Base-by-base conservation (phyloP, 2,888 invertebrate genomes). In the Campoplex nolae region DNA sequence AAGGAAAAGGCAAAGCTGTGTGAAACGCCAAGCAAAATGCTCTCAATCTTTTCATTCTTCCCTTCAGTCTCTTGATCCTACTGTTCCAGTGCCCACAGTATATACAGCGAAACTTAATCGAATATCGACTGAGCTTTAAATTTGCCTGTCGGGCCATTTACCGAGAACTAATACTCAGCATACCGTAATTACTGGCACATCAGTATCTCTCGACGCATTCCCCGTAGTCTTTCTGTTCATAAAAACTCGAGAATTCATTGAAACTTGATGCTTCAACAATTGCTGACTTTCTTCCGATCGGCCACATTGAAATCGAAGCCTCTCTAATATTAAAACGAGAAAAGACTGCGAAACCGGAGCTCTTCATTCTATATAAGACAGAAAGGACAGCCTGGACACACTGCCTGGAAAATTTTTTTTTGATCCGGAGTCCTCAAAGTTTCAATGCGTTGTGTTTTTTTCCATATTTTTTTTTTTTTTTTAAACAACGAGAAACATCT, bases 81-180 rank as follows among this genome's bases (percentile, higher is more conserved):
- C 42, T 56, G 32, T 18, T 48, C 38, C 23, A 70, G 45, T 48
- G 48, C 6, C 7, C 23, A 70, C 11, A 11, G 28, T 70, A 71
- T 28, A 9, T 28, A 9, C 28, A 71, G 32, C 28, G 13, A 32
- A 32, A 62, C 32, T 51, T 71, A 0, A 16, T 18, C 48, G 70
- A 32, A 28, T 18, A 18, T 51, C 16, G 13, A 48, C 48, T 18
- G 18, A 71, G 54, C 65, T 78, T 56, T 28, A 45, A 65, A 51
- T 62, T 68, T 58, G 35, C 48, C 62, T 18, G 28, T 62, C 11
- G 11, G 28, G 13, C 51, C 28, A 68, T 67, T 78, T 54, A 38
- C 35, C 78, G 70, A 68, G 48, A 58, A 68, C 68, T 82, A 85
- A 82, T 82, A 62, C 78, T 85, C 78, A 82, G 78, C 74, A 85